Evolutionary conservation across 2,113 vertebrate genomes (phyloP).

Genomic region (Percina caprodes): DNA sequence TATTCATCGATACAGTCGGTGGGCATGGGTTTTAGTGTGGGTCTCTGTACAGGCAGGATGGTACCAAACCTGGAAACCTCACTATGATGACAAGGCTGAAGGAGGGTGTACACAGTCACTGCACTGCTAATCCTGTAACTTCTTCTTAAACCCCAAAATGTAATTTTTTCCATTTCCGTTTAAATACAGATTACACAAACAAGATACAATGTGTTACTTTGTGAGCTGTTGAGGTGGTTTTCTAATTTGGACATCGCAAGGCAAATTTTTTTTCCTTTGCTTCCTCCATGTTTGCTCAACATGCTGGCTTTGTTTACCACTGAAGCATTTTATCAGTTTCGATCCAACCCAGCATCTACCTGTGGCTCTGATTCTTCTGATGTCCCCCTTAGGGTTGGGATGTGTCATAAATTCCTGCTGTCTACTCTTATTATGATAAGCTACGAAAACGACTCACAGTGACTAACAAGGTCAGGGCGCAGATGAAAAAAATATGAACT

Average conservation of each 20-base stretch:
- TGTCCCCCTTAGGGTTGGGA: not conserved
- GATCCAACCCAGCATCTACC: not conserved
- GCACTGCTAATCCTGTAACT: not conserved
- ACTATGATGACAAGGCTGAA: not conserved
- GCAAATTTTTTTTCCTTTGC: too few species aligned
- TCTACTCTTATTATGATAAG: not conserved
- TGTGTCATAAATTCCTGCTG: not conserved
- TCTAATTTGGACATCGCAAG: not conserved
- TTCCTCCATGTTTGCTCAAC: not conserved
- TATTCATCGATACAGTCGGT: not conserved
- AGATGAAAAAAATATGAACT: constrained; percentile 6
- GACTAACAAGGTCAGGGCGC: not conserved
- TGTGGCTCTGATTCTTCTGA: not conserved
- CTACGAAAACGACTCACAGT: constrained; percentile 9
- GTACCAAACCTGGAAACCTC: not conserved
- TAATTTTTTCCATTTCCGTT: not conserved
- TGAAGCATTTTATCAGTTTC: not conserved
- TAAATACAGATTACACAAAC: not conserved
- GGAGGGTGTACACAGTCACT: not conserved
- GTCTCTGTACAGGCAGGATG: not conserved
- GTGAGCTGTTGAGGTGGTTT: not conserved
- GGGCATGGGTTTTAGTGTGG: not conserved
- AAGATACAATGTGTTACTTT: not conserved
- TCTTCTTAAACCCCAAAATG: not conserved
- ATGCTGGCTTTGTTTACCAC: not conserved